Evolutionary conservation across 64 coral and sea anemone genomes (phyloP), one percentile per base, ranked within the genome.

Genomic region (Pocillopora damicornis): DNA sequence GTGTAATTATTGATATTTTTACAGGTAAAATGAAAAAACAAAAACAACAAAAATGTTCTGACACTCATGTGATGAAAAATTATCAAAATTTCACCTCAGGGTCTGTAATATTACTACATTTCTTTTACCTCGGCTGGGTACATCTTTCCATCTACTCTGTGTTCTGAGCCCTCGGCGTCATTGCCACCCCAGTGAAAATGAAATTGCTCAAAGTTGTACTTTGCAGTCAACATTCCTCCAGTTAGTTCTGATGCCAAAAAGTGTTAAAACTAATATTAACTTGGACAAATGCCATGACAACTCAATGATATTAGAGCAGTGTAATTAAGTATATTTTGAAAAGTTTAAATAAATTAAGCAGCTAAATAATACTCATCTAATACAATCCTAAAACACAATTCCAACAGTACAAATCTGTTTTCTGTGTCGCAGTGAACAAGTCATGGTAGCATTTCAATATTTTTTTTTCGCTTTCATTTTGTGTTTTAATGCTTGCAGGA

Each of bases 131-230:
- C 91, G 15, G 91, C 91, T 11, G 66, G 73, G 34, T 78, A 85
- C 91, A 93, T 93, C 30, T 93, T 77, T 12, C 91, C 91, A 22
- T 93, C 82, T 4, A 93, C 61, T 20, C 91, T 83, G 56, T 93
- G 91, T 85, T 93, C 91, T 36, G 91, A 93, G 6, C 91, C 91
- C 15, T 87, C 83, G 20, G 26, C 15, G 34, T 93, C 87, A 17
- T 66, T 84, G 8, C 14, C 76, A 15, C 91, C 91, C 91, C 91
- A 93, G 57, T 93, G 91, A 84, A 93, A 83, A 68, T 93, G 91
- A 63, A 89, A 93, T n/a, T 93, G 91, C 58, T 80, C 91, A 38
- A 93, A 76, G 45, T 84, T 74, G 60, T 89, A 93, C 38, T 85
- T 89, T 18, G 78, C 64, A 9, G 79, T n/a, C 74, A 93, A 7